These are phyloP conservation scores for Ascaphus truei DNA, from an alignment of 2,113 vertebrate genomes.

Conservation along the genomic window DNA sequence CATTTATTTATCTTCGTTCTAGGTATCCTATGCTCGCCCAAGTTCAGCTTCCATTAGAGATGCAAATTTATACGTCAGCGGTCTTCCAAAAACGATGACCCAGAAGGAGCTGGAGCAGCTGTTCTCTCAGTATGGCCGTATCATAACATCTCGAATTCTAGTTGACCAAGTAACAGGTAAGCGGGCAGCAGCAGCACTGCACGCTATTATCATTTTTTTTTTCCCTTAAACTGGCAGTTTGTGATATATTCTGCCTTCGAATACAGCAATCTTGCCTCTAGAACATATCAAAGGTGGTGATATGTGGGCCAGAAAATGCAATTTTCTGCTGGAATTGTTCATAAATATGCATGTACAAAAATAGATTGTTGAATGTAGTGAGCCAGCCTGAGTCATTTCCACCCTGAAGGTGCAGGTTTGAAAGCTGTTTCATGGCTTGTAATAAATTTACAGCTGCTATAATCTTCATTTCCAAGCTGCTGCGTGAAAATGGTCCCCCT, in stretches of 20 bases:
- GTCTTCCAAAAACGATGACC: conserved; percentile 94
- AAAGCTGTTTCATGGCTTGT: conserved; percentile 67
- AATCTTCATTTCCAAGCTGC: conserved; percentile 63
- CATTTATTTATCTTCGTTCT: background rate
- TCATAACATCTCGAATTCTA: conserved; percentile 97
- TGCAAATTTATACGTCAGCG: conserved; percentile 95
- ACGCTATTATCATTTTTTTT: background rate
- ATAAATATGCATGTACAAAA: conserved; percentile 76
- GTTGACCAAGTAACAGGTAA: conserved; percentile 97
- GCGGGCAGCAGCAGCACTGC: conserved; percentile 47
- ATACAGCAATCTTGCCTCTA: conserved; percentile 32
- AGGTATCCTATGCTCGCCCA: conserved; percentile 92
- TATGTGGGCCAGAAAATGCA: conserved; percentile 63
- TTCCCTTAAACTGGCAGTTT: conserved; percentile 19
- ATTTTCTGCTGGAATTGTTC: conserved; percentile 68
- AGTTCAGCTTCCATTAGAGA: conserved; percentile 98
- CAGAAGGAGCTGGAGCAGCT: conserved; percentile 97
- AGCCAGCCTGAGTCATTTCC: conserved; percentile 59
- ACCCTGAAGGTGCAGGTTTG: conserved; percentile 63
- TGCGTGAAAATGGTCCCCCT: conserved; percentile 45
- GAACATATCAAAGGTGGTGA: conserved; percentile 57
- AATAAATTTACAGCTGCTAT: conserved; percentile 69
- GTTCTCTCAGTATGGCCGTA: conserved; percentile 95
- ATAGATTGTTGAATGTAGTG: conserved; percentile 58
- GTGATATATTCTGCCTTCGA: conserved; percentile 41